Percentiles rank a stretch among this genome's conserved stretches.
Conservation (phyloP, 2,113 vertebrate genomes). For the Turnix velox region DNA sequence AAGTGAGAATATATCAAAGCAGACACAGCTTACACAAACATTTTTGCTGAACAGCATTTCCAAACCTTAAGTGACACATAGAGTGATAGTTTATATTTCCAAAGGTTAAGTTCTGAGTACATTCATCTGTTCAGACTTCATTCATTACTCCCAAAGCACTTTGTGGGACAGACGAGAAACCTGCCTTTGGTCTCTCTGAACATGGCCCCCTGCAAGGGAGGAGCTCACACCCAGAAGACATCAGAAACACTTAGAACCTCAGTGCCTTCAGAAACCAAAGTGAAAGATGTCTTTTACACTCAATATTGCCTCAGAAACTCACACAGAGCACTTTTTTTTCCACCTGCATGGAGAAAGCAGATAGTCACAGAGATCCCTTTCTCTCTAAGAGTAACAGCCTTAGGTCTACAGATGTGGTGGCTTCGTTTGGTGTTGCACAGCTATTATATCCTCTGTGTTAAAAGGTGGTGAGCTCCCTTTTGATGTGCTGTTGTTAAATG, state of each 20-base stretch:
- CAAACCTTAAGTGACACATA: background rate
- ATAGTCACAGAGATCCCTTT: background rate
- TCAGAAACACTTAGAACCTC: constrained; percentile 32
- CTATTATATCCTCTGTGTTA: background rate
- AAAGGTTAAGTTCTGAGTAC: background rate
- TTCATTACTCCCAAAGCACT: background rate
- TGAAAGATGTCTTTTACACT: background rate
- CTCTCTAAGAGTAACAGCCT: background rate
- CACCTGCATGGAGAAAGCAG: background rate
- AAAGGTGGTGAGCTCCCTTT: background rate
- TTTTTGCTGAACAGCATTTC: background rate
- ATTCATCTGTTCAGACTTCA: background rate
- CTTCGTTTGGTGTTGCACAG: background rate
- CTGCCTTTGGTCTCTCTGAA: background rate
- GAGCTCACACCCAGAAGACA: background rate
- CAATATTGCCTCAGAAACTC: background rate
- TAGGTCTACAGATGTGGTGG: background rate
- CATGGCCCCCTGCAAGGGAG: background rate
- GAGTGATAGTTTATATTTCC: background rate
- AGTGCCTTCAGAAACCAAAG: background rate
- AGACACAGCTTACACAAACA: background rate
- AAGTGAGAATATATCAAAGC: background rate
- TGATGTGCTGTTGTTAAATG: constrained; percentile 43
- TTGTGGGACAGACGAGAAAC: background rate
- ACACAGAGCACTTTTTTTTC: constrained; percentile 24